Evolutionary conservation across 1,140 invertebrate species (phyloP).

Genomic region (Plutomurus gul): DNA sequence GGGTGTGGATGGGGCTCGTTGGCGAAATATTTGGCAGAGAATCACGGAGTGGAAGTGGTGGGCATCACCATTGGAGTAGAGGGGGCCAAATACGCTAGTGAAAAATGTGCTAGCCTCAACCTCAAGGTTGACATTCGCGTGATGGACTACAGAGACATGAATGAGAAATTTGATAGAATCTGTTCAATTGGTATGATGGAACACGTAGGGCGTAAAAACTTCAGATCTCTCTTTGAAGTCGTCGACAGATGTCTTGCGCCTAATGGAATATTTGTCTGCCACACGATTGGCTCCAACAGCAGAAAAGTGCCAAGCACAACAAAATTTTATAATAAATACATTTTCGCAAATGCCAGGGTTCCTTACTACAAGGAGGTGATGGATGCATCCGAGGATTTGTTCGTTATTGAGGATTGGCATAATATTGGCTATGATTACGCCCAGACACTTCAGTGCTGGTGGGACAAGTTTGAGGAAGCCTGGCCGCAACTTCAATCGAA

Average conservation of each 20-base stretch:
- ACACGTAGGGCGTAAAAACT: slow-evolving; percentile 39
- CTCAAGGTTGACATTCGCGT: slow-evolving; percentile 38
- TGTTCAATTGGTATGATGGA: slow-evolving; percentile 40
- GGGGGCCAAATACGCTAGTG: slow-evolving; percentile 15
- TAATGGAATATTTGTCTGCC: slow-evolving; percentile 32
- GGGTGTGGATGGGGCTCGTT: slow-evolving; percentile 55
- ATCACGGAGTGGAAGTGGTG: slow-evolving; percentile 39
- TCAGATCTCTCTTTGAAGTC: slow-evolving; percentile 34
- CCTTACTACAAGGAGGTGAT: slow-evolving; percentile 31
- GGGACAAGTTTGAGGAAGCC: not conserved
- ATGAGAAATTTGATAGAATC: slow-evolving; percentile 45
- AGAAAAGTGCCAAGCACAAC: not conserved
- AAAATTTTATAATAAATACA: not conserved
- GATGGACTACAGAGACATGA: slow-evolving; percentile 45
- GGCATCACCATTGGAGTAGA: slow-evolving; percentile 41
- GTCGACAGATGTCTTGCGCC: slow-evolving; percentile 7
- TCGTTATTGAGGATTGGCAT: slow-evolving; percentile 47
- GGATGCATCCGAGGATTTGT: slow-evolving; percentile 33
- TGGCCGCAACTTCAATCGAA: slow-evolving; percentile 21
- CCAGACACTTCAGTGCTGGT: slow-evolving; percentile 29
- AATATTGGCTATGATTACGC: slow-evolving; percentile 30
- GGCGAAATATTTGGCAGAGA: slow-evolving; percentile 37
- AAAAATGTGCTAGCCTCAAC: slow-evolving; percentile 31
- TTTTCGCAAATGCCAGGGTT: slow-evolving; percentile 13
- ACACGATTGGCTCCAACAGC: slow-evolving; percentile 12